A percentile compares a stretch with the other conserved stretches of the same genome.
phyloP scores from a whole-genome alignment of 2,797 vertebrate genomes.

The Clangula hyemalis region DNA sequence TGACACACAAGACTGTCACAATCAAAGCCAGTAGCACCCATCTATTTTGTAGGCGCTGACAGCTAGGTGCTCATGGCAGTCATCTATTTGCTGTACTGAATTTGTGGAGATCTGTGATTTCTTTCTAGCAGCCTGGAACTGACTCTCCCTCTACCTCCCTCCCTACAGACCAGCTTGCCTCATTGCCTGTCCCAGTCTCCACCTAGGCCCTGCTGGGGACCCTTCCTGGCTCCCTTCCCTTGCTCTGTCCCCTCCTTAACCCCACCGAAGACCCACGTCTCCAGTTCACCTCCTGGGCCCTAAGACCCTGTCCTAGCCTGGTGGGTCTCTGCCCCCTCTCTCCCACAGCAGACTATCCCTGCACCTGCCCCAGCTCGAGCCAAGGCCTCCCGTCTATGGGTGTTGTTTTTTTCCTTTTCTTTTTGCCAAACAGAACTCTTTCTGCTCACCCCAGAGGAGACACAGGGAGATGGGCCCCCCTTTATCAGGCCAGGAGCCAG shows the following conservation, averaged over 20 bases:
- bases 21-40: neutral
- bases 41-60: neutral
- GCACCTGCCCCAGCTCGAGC: fast-evolving
- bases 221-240: neutral
- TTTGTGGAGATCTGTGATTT: neutral
- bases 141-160: neutral
- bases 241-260: neutral
- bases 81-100: neutral
- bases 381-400: neutral
- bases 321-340: neutral
- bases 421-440: neutral
- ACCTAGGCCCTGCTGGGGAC: neutral
- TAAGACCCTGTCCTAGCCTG: neutral
- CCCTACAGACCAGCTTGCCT: neutral
- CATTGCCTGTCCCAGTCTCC: neutral
- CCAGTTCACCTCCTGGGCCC: neutral
- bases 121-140: neutral
- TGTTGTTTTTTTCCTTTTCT: neutral
- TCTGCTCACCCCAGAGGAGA: neutral
- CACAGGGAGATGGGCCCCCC: neutral
- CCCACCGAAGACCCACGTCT: neutral
- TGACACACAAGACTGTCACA: neutral
- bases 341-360: fast-evolving
- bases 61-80: neutral
- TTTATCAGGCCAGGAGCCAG: neutral